A percentile compares a stretch with the other conserved stretches of the same genome.
These are phyloP conservation scores for Pyrgilauda ruficollis DNA, from an alignment of 2,113 vertebrate species.

Conservation along the genomic window DNA sequence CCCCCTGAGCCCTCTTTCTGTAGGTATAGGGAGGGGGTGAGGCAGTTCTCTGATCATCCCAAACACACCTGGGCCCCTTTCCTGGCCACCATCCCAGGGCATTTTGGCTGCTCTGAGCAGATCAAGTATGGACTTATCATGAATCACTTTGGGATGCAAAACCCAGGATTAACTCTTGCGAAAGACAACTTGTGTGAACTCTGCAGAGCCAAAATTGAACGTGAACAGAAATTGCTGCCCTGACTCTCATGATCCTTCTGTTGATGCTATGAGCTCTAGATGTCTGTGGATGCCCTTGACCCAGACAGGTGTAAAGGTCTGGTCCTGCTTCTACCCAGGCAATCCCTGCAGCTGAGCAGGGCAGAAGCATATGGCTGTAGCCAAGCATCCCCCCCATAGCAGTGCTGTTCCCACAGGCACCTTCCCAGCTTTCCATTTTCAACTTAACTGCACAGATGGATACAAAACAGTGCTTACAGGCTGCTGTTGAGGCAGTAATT, in stretches of 20 bases:
- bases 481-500: background rate
- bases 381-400: background rate
- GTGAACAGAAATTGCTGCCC: background rate
- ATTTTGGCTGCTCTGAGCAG: background rate
- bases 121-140: background rate
- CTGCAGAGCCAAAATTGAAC: background rate
- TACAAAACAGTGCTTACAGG: background rate
- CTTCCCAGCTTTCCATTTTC: background rate
- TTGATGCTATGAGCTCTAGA: background rate
- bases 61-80: background rate
- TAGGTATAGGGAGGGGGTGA: background rate
- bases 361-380: background rate
- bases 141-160: background rate
- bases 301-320: background rate
- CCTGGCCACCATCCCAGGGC: background rate
- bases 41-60: background rate
- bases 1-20: background rate
- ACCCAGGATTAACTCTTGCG: background rate
- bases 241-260: background rate
- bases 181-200: background rate
- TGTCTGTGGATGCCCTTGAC: accelerated
- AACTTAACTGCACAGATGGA: background rate
- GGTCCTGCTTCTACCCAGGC: background rate
- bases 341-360: background rate
- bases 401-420: background rate